These are phyloP conservation scores for Tetramorium parvispinum DNA, from an alignment of 1,140 invertebrate genomes.

Conservation along the genomic window DNA sequence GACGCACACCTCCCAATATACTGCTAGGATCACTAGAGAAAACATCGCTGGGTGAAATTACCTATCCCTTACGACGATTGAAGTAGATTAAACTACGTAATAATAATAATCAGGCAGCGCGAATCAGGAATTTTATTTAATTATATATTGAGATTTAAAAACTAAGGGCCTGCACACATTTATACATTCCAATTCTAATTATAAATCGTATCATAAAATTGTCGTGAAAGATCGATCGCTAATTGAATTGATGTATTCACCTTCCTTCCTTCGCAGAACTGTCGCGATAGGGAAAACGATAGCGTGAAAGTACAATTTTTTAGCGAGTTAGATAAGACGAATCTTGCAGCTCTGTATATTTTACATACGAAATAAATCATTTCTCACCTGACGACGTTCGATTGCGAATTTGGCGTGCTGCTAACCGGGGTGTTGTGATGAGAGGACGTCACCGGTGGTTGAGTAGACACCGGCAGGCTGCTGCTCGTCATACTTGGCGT, in stretches of 20 bases:
- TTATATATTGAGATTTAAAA: background rate
- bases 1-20: slow-evolving; percentile 91
- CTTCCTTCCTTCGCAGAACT: slow-evolving; percentile 77
- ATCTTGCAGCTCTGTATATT: slow-evolving; percentile 17
- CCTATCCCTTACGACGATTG: background rate
- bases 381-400: slow-evolving; percentile 84
- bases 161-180: background rate
- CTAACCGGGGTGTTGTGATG: slow-evolving; percentile 82
- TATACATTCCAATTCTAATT: background rate
- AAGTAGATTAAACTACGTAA: background rate
- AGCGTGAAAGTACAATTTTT: slow-evolving; percentile 73
- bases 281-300: slow-evolving; percentile 57
- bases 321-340: slow-evolving; percentile 41
- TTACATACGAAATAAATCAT: slow-evolving; percentile 24
- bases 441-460: slow-evolving; percentile 80
- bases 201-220: background rate
- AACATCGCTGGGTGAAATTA: background rate
- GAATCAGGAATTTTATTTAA: background rate
- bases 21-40: slow-evolving; percentile 90
- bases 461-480: slow-evolving; percentile 79
- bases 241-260: slow-evolving; percentile 33
- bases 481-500: slow-evolving; percentile 79
- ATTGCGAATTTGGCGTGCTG: slow-evolving; percentile 82
- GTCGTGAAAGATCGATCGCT: background rate
- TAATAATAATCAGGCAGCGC: background rate